Percentiles rank a stretch among this genome's conserved stretches.
phyloP scores from a whole-genome alignment of 2,888 invertebrate species.

The Leptinotarsa tumamoca region DNA sequence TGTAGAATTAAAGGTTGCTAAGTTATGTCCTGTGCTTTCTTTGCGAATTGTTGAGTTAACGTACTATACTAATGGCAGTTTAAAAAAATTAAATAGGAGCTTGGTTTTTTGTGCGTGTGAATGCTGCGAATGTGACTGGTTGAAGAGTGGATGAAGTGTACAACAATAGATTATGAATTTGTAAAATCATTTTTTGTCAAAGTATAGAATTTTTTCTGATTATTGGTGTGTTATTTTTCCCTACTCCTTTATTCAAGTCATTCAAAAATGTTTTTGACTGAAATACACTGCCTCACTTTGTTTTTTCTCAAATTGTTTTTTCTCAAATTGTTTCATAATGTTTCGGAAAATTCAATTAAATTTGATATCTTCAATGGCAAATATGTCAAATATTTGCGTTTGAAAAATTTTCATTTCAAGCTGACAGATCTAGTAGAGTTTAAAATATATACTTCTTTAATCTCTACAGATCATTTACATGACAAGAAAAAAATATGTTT shows the following conservation, averaged over 20 bases:
- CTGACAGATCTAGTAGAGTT: too few relatives aligned
- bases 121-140: constrained; percentile 29
- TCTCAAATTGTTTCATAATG: too few relatives aligned
- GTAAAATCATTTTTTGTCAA: constrained; percentile 71
- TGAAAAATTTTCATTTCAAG: too few relatives aligned
- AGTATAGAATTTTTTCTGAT: constrained; percentile 69
- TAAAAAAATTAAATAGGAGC: constrained; percentile 64
- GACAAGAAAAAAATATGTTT: too few relatives aligned
- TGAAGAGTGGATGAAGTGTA: constrained; percentile 46
- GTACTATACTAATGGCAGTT: constrained; percentile 66
- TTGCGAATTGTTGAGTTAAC: constrained; percentile 64
- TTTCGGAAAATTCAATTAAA: too few relatives aligned
- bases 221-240: constrained; percentile 18
- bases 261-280: too few relatives aligned
- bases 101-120: constrained; percentile 66
- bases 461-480: too few relatives aligned
- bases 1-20: constrained; percentile 36
- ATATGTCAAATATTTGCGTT: too few relatives aligned
- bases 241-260: not conserved
- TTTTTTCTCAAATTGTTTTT: too few relatives aligned
- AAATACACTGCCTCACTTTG: too few relatives aligned
- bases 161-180: constrained; percentile 68
- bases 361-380: too few relatives aligned
- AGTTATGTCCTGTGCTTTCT: constrained; percentile 55
- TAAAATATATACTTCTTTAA: too few relatives aligned